Evolutionary conservation across 2,888 invertebrate genomes (phyloP).

Genomic region (Actias luna): DNA sequence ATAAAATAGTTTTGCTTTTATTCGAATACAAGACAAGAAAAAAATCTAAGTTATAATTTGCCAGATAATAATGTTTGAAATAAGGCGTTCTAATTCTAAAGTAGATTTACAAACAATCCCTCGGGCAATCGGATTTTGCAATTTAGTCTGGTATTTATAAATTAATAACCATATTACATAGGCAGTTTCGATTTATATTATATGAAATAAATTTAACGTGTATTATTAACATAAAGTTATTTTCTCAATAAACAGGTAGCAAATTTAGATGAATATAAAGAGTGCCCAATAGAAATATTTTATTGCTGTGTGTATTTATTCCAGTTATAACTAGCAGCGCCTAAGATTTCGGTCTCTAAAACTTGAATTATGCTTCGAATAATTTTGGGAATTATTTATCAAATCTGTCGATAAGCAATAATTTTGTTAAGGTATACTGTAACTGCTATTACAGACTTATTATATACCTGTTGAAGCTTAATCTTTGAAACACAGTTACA

Average conservation of each 20-base stretch:
- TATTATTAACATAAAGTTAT: background rate
- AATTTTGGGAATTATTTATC: too few species aligned
- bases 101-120: slow-evolving; percentile 11
- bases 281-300: background rate
- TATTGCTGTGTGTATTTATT: slow-evolving; percentile 10
- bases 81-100: slow-evolving; percentile 4
- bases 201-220: background rate
- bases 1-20: background rate
- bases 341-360: too few species aligned
- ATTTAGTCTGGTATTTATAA: slow-evolving; percentile 18
- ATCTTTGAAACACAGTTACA: too few species aligned
- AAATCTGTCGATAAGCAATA: too few species aligned
- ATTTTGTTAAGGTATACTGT: too few species aligned
- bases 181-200: background rate
- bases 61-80: background rate
- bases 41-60: background rate
- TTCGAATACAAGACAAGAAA: background rate
- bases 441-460: too few species aligned
- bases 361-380: too few species aligned
- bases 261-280: background rate
- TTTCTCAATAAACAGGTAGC: background rate
- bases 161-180: slow-evolving; percentile 4
- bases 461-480: too few species aligned
- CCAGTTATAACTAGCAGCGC: too few species aligned
- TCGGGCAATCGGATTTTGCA: slow-evolving; percentile 12